Conservation (phyloP, 2,113 vertebrate genomes). For the Variabilichromis moorii region DNA sequence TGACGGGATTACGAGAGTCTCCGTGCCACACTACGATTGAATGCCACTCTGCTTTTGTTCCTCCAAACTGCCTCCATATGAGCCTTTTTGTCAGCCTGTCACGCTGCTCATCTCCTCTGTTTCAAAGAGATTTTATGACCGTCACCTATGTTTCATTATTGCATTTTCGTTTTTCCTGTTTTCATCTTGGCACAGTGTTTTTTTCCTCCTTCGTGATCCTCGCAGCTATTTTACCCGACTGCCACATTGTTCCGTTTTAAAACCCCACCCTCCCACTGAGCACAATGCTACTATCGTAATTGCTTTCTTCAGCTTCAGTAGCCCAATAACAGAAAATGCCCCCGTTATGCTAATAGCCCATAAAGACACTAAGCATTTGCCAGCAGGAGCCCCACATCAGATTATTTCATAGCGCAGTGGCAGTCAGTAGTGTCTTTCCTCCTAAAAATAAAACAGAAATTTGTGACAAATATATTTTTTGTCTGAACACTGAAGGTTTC, state of each 20-base stretch:
- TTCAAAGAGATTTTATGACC: background rate
- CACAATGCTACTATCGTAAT: conserved; percentile 42
- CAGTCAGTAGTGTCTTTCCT: background rate
- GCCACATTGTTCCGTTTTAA: conserved; percentile 1
- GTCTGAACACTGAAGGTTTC: background rate
- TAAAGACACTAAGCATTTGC: conserved; percentile 36
- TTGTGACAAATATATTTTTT: background rate
- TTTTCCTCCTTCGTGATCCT: background rate
- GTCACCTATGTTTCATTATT: background rate
- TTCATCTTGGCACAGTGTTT: background rate
- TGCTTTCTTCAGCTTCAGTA: conserved; percentile 59
- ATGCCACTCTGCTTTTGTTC: conserved; percentile 23
- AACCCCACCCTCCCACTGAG: conserved; percentile 28
- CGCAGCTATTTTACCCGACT: background rate
- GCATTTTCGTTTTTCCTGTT: background rate
- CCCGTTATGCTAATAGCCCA: conserved; percentile 46
- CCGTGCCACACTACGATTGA: background rate
- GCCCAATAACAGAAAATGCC: conserved; percentile 49
- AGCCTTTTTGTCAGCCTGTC: background rate
- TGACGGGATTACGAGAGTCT: conserved; percentile 38
- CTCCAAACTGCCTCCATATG: conserved; percentile 6
- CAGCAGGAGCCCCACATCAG: conserved; percentile 38
- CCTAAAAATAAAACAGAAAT: conserved; percentile 5
- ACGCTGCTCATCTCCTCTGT: background rate
- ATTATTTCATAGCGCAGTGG: conserved; percentile 16